Evolutionary conservation across 2,888 invertebrate genomes (phyloP).

Genomic region (Salpingus planirostris): DNA sequence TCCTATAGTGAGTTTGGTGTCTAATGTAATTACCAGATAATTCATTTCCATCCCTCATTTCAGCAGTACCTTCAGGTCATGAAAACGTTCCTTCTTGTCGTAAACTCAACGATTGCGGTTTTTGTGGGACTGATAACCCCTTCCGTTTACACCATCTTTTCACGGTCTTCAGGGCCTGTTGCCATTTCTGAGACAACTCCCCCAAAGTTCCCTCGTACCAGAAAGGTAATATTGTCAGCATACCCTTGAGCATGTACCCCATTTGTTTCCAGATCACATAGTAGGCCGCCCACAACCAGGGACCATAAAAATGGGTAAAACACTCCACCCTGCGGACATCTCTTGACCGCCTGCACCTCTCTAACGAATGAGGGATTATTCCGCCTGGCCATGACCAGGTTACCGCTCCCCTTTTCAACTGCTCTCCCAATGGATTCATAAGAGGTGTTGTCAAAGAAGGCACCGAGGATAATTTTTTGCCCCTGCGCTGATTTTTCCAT

Average conservation of each 20-base stretch:
- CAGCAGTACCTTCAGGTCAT: constrained; percentile 2
- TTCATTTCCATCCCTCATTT: constrained; percentile 3
- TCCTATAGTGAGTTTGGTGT: background rate
- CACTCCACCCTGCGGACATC: constrained; percentile 27
- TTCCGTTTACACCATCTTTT: constrained; percentile 4
- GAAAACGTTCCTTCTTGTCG: constrained; percentile 2
- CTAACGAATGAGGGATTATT: constrained; percentile 6
- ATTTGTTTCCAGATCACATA: constrained; percentile 9
- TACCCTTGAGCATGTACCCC: constrained; percentile 7
- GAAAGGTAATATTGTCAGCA: constrained; percentile 8
- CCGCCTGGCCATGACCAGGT: constrained; percentile 3
- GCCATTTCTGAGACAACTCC: background rate
- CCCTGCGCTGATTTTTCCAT: too few relatives aligned
- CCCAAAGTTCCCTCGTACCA: constrained; percentile 4
- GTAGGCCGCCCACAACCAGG: constrained; percentile 21
- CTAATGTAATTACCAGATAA: constrained; percentile 1
- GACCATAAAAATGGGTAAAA: constrained; percentile 26
- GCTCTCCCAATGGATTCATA: constrained; percentile 10
- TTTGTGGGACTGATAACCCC: constrained; percentile 6
- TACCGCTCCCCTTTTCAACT: constrained; percentile 1
- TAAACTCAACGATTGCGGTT: constrained; percentile 4
- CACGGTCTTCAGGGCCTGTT: constrained; percentile 2
- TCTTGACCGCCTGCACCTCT: constrained; percentile 7
- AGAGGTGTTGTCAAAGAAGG: constrained; percentile 19
- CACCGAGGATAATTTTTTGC: too few relatives aligned